Conservation (phyloP, 2,113 vertebrate species). For the Apodemus sylvaticus region DNA sequence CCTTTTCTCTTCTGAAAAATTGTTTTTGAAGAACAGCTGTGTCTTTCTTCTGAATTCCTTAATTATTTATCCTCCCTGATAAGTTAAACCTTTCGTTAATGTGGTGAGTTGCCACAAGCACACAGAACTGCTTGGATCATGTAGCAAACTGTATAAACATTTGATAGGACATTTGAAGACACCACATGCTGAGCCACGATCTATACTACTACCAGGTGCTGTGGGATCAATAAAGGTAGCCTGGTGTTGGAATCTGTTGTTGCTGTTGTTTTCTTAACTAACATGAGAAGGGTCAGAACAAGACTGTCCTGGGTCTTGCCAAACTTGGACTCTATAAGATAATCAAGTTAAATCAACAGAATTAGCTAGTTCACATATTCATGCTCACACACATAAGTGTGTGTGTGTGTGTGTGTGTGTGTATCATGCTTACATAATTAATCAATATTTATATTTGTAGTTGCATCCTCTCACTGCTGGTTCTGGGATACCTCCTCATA, state of each 20-base stretch:
- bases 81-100: conserved; percentile 74
- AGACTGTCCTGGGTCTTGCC: neutral
- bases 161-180: conserved; percentile 76
- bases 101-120: conserved; percentile 72
- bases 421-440: neutral
- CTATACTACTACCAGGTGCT: conserved; percentile 28
- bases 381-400: too few species aligned
- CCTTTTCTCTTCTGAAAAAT: conserved; percentile 79
- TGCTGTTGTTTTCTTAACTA: conserved; percentile 40
- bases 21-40: conserved; percentile 78
- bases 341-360: conserved; percentile 46
- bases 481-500: neutral
- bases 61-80: conserved; percentile 77
- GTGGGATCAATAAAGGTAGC: neutral
- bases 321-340: conserved; percentile 36
- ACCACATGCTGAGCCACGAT: conserved; percentile 57
- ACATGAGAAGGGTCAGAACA: neutral
- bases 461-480: neutral
- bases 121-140: conserved; percentile 77
- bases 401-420: neutral
- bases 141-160: conserved; percentile 73
- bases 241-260: conserved; percentile 47
- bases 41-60: conserved; percentile 77
- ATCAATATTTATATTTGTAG: conserved; percentile 2
- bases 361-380: neutral